Base-by-base conservation (phyloP, 23 tunicate species). In the Phallusia fumigata region DNA sequence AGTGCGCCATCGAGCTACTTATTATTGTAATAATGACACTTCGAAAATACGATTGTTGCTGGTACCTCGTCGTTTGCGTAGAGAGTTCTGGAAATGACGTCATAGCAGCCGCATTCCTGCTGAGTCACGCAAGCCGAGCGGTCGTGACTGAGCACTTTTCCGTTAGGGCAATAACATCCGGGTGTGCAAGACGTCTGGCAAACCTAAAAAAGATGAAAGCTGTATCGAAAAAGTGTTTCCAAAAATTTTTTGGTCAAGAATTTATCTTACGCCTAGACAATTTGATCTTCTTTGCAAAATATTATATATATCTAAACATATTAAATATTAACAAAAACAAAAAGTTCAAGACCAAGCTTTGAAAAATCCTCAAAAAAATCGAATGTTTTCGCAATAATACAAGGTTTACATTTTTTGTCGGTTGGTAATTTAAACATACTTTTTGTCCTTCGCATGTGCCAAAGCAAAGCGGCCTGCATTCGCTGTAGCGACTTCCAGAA, bases 111-210 rank as follows among this genome's bases (percentile, higher is more conserved):
- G 36, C 86, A 83, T 32, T 75, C 31, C 22, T 49, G 28, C 33
- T 11, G 80, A 33, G 8, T 21, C 44, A 83, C 72, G 32, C 86
- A 75, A 44, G 30, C 30, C 31, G 33, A 21, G 16, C 44, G 51
- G 33, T 82, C 65, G 32, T 65, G 32, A 35, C 65, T 82, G 0
- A 82, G 26, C 33, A 82, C 85, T 15, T 52, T 34, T 33, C 77
- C 85, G 19, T 32, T 35, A 31, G 77, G 52, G 35, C 85, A 82
- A 65, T 82, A 82, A 35, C 85, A 82, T 18, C 85, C 85, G 19
- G 85, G 53, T 19, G 50, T 33, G 33, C 85, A 82, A 24, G 85
- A 33, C 28, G 64, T 28, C 32, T 65, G 33, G 32, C 85, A 82
- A 34, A 26, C 30, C 85, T 82, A 49, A 69, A 69, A 65, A 72